A percentile compares a stretch with the other conserved stretches of the same genome.
These are phyloP conservation scores for Oscheius onirici DNA, from an alignment of 2,888 invertebrate species.

Conservation along the genomic window DNA sequence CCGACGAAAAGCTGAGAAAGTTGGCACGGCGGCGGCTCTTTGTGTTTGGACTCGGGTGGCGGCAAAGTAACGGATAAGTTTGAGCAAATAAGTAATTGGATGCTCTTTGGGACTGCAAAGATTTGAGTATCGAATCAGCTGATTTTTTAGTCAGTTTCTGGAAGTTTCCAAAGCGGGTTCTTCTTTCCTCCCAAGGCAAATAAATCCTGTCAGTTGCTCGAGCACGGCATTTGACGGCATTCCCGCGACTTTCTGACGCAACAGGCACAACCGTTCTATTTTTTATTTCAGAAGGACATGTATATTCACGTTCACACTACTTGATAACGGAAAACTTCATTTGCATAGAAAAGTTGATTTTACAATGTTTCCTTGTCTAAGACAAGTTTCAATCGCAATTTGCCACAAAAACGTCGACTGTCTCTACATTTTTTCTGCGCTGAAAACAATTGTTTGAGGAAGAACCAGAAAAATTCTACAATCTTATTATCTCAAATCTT, in stretches of 20 bases:
- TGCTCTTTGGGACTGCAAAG: background rate
- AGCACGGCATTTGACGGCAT: background rate
- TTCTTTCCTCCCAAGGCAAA: background rate
- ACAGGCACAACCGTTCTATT: background rate
- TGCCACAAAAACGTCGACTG: too few species aligned
- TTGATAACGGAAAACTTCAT: too few species aligned
- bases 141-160: background rate
- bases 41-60: slow-evolving; percentile 10
- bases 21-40: background rate
- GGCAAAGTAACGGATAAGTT: slow-evolving; percentile 18
- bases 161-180: background rate
- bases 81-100: slow-evolving; percentile 2
- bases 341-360: too few species aligned
- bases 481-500: too few species aligned
- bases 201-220: slow-evolving; percentile 22
- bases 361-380: too few species aligned
- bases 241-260: background rate
- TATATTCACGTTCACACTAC: background rate
- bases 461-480: too few species aligned
- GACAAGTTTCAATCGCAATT: too few species aligned
- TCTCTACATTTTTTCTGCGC: too few species aligned
- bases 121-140: background rate
- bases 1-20: background rate
- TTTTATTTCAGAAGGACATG: background rate
- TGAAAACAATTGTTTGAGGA: too few species aligned